A percentile compares a stretch with the other conserved stretches of the same genome.
phyloP scores from a whole-genome alignment of 1,140 invertebrate genomes.

The Dufourea novaeangliae region DNA sequence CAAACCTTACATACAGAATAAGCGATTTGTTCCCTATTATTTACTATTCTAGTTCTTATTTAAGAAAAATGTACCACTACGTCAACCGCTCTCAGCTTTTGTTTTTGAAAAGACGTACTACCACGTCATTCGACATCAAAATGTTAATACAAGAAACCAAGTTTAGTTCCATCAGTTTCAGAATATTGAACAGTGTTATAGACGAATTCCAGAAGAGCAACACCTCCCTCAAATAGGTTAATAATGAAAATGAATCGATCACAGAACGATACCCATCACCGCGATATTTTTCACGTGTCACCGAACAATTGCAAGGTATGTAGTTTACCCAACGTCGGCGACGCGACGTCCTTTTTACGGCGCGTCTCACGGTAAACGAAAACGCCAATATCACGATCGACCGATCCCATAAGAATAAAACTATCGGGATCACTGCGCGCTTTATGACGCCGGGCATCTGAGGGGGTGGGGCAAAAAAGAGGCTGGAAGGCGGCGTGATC shows the following conservation, averaged over 20 bases:
- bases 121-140: too few species aligned
- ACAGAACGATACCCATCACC: background rate
- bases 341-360: background rate
- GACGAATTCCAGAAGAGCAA: too few species aligned
- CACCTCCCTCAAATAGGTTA: too few species aligned
- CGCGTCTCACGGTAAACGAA: slow-evolving; percentile 3
- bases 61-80: too few species aligned
- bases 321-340: slow-evolving; percentile 1
- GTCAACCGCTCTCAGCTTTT: too few species aligned
- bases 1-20: too few species aligned
- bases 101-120: too few species aligned
- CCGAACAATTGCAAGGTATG: slow-evolving; percentile 1
- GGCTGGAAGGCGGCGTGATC: slow-evolving; percentile 7
- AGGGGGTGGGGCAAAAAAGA: background rate
- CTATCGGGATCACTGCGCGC: slow-evolving; percentile 1
- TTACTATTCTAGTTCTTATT: too few species aligned
- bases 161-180: too few species aligned
- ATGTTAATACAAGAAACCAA: too few species aligned
- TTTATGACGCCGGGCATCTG: slow-evolving; percentile 6
- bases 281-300: background rate
- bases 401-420: slow-evolving; percentile 24
- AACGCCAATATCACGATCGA: background rate
- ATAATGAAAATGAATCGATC: background rate
- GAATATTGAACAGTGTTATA: too few species aligned
- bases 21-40: too few species aligned